A percentile compares a stretch with the other conserved stretches of the same genome.
Evolutionary conservation across 1,140 invertebrate genomes (phyloP).

Genomic region (Leucophenga varia): DNA sequence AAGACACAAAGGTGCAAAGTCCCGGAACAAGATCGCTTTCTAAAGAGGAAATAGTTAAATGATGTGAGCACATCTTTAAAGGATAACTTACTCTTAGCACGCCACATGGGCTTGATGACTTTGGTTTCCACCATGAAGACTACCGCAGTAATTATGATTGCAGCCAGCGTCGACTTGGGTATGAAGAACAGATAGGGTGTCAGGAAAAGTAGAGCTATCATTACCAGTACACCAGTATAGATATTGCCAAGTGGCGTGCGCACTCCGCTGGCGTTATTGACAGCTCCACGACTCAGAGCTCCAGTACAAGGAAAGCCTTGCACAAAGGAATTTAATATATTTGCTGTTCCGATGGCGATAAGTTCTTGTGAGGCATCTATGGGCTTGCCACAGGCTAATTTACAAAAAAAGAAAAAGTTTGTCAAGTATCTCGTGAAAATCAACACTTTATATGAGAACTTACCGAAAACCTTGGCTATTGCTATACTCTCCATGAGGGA

Average conservation of each 20-base stretch:
- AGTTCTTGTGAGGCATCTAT: conserved; percentile 85
- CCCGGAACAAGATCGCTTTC: conserved; percentile 84
- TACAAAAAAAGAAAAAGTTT: background rate
- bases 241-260: conserved; percentile 82
- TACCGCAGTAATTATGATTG: conserved; percentile 80
- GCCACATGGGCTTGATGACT: conserved; percentile 78
- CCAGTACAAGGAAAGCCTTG: conserved; percentile 83
- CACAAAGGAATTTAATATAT: conserved; percentile 86
- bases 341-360: conserved; percentile 77
- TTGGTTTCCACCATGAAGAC: conserved; percentile 82
- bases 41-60: conserved; percentile 52
- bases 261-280: conserved; percentile 87
- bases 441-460: conserved; percentile 4
- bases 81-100: conserved; percentile 68
- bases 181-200: conserved; percentile 83
- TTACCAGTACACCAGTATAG: conserved; percentile 77
- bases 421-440: background rate
- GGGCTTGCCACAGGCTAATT: conserved; percentile 69
- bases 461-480: conserved; percentile 72
- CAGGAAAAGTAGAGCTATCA: conserved; percentile 75
- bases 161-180: conserved; percentile 75
- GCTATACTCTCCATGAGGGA: conserved; percentile 81
- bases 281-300: conserved; percentile 82
- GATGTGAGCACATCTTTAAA: background rate
- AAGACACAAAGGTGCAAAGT: conserved; percentile 78